Evolutionary conservation across 1,140 invertebrate genomes (phyloP).

Genomic region (Diorhabda sublineata): DNA sequence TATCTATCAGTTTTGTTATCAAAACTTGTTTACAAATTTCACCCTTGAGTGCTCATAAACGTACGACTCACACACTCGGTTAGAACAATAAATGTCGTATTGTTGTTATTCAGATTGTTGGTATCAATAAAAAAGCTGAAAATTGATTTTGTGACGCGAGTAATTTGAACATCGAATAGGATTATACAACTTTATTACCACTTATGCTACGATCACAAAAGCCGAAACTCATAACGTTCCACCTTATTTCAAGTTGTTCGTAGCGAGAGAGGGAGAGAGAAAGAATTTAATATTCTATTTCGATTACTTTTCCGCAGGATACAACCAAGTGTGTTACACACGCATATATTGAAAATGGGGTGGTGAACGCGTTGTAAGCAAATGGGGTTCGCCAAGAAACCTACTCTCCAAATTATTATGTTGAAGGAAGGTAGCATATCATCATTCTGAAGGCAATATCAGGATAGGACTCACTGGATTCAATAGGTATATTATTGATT

Average conservation of each 20-base stretch:
- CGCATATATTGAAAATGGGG: constrained; percentile 2
- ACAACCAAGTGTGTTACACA: constrained; percentile 1
- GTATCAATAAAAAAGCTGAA: too few species aligned
- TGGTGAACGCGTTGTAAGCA: neutral
- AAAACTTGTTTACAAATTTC: too few species aligned
- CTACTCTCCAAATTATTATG: constrained; percentile 2
- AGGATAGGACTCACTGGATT: neutral
- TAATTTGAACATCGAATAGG: too few species aligned
- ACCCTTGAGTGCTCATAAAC: too few species aligned
- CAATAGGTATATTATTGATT: too few species aligned
- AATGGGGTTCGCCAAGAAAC: constrained; percentile 1
- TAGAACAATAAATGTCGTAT: too few species aligned
- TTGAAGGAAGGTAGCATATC: constrained; percentile 1
- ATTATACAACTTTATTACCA: too few species aligned
- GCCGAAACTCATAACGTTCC: neutral
- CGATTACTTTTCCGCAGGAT: neutral
- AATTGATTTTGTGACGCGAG: too few species aligned
- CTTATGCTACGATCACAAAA: neutral
- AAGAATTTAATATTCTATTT: constrained; percentile 3
- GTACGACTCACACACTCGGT: too few species aligned
- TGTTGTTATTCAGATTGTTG: too few species aligned
- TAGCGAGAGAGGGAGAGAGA: neutral
- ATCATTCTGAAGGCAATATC: neutral
- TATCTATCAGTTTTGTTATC: too few species aligned
- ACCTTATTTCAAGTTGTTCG: neutral